These are phyloP conservation scores for Pristiophorus japonicus DNA, from an alignment of 2,113 vertebrate species.

Conservation along the genomic window DNA sequence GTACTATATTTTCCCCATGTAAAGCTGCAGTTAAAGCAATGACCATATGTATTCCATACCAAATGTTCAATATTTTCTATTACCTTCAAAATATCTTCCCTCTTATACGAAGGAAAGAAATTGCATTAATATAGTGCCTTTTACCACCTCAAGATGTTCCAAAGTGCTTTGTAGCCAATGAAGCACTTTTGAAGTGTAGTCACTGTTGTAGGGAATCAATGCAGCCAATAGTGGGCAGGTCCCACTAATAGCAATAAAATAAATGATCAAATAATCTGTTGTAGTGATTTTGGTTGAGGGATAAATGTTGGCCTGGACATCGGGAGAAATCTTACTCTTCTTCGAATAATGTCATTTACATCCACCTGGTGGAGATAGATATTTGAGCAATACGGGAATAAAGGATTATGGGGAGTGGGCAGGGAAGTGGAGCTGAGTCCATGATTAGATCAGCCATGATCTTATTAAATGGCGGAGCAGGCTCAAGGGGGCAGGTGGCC, in stretches of 20 bases:
- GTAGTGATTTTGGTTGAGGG: background rate
- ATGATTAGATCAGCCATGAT: too few species aligned
- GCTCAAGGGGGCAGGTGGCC: too few species aligned
- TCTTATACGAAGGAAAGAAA: background rate
- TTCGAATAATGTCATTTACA: background rate
- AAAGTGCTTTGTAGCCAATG: background rate
- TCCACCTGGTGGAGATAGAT: too few species aligned
- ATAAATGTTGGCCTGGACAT: background rate
- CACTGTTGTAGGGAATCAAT: background rate
- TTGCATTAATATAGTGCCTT: background rate
- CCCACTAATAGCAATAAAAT: background rate
- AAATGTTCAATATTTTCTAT: background rate
- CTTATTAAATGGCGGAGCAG: too few species aligned
- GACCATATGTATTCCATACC: background rate
- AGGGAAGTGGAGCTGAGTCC: too few species aligned
- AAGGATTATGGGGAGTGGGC: too few species aligned
- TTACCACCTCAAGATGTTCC: background rate
- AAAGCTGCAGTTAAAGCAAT: background rate
- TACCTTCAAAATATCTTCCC: background rate
- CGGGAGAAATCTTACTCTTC: background rate
- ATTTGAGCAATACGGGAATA: too few species aligned
- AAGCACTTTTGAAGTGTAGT: background rate
- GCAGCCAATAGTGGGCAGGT: background rate
- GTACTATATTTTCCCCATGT: constrained; percentile 47
- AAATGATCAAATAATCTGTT: background rate